These are phyloP conservation scores for Zaprionus taronus DNA, from an alignment of 1,140 invertebrate genomes.

Conservation along the genomic window DNA sequence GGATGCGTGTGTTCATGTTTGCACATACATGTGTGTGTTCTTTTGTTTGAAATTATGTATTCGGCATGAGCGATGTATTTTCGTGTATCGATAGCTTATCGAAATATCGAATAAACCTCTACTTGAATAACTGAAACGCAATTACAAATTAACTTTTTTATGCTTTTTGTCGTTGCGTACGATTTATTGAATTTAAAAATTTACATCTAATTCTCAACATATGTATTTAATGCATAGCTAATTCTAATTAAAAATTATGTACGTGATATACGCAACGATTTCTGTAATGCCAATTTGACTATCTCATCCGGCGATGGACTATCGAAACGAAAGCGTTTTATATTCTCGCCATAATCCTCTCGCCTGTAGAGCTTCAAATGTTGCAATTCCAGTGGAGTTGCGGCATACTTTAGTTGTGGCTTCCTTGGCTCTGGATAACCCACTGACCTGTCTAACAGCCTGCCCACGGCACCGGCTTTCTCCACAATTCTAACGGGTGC, in stretches of 20 bases:
- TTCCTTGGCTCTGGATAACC: slow-evolving; percentile 43
- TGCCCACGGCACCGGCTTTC: slow-evolving; percentile 45
- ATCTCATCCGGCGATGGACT: slow-evolving; percentile 75
- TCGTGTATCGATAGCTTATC: slow-evolving; percentile 21
- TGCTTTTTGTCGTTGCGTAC: neutral
- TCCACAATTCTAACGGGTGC: neutral
- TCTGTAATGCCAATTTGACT: slow-evolving; percentile 63
- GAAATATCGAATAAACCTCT: slow-evolving; percentile 20
- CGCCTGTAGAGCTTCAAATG: slow-evolving; percentile 53
- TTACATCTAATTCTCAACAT: slow-evolving; percentile 37
- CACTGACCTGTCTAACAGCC: slow-evolving; percentile 48
- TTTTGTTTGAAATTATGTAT: slow-evolving; percentile 57
- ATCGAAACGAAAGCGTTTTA: slow-evolving; percentile 72
- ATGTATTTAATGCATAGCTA: neutral
- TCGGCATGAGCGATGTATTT: slow-evolving; percentile 42
- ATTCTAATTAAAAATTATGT: slow-evolving; percentile 34
- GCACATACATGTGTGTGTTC: slow-evolving; percentile 32
- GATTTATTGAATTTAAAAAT: slow-evolving; percentile 13
- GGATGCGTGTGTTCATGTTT: slow-evolving; percentile 7
- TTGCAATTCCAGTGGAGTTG: slow-evolving; percentile 28
- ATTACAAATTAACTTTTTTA: neutral
- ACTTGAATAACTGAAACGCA: neutral
- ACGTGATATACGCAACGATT: slow-evolving; percentile 58
- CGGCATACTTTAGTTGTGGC: slow-evolving; percentile 49
- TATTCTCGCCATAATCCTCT: slow-evolving; percentile 51